These are phyloP conservation scores for Notothenia coriiceps DNA, from an alignment of 2,113 vertebrate species.

Conservation along the genomic window DNA sequence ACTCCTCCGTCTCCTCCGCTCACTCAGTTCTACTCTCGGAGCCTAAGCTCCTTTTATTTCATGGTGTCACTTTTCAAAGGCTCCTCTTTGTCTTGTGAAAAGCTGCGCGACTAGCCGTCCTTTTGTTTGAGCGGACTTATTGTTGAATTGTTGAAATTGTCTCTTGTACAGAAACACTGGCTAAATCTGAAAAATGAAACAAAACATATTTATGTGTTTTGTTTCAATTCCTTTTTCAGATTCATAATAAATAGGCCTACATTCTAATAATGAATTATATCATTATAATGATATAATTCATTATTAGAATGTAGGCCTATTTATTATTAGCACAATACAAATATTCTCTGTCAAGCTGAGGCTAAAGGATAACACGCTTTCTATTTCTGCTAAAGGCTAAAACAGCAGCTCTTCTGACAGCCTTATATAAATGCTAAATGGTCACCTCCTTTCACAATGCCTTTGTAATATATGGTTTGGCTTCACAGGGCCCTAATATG, in stretches of 20 bases:
- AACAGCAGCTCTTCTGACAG: constrained; percentile 54
- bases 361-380: constrained; percentile 35
- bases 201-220: constrained; percentile 22
- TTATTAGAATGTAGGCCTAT: constrained; percentile 33
- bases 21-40: constrained; percentile 55
- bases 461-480: constrained; percentile 81
- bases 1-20: constrained; percentile 43
- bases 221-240: too few relatives aligned
- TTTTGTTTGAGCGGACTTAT: constrained; percentile 68
- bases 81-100: constrained; percentile 75
- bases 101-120: constrained; percentile 65
- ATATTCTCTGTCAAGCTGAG: not conserved
- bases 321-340: constrained; percentile 26
- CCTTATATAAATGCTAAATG: constrained; percentile 73
- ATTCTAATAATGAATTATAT: too few relatives aligned
- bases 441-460: constrained; percentile 74
- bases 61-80: constrained; percentile 81
- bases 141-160: constrained; percentile 66
- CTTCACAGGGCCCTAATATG: constrained; percentile 82
- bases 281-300: constrained; percentile 44
- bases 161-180: constrained; percentile 55
- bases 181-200: constrained; percentile 50
- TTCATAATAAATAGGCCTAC: too few relatives aligned
- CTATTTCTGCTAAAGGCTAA: constrained; percentile 48
- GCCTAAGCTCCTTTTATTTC: constrained; percentile 81